phyloP scores from a whole-genome alignment of 2,797 vertebrate genomes.

The Mallotus villosus region DNA sequence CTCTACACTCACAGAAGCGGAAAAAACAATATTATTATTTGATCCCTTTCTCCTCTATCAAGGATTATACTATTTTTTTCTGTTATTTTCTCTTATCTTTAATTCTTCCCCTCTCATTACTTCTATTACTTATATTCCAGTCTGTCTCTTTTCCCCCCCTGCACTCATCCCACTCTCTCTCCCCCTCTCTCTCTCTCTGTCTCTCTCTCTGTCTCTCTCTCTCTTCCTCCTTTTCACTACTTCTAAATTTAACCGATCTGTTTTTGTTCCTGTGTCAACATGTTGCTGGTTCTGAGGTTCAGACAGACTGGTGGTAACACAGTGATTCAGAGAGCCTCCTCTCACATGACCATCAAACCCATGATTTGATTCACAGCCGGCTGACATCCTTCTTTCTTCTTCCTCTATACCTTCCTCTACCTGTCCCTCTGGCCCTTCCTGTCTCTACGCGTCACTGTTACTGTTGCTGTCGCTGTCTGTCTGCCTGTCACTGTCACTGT shows the following conservation, averaged over 20 bases:
- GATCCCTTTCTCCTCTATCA: not conserved
- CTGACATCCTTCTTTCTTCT: not conserved
- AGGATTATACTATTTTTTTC: not conserved
- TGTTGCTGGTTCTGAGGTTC: no score
- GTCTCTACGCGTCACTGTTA: not conserved
- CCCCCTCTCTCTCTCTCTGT: not conserved
- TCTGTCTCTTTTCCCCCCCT: not conserved
- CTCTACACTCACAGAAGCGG: not conserved
- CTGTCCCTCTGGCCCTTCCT: not conserved
- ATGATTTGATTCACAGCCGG: no score
- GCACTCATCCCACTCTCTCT: not conserved
- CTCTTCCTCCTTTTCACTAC: no score
- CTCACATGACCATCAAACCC: no score
- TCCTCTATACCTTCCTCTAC: not conserved
- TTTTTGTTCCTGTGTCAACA: not conserved
- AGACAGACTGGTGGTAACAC: no score
- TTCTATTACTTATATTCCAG: not conserved
- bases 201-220: not conserved
- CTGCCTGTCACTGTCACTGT: not conserved
- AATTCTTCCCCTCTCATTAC: not conserved
- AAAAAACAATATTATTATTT: not conserved
- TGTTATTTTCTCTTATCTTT: not conserved
- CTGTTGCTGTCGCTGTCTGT: not conserved
- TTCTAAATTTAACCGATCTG: not conserved
- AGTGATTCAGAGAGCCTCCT: no score